Evolutionary conservation across 2,888 invertebrate species (phyloP).

Genomic region (Zaprionus obscuricornis): DNA sequence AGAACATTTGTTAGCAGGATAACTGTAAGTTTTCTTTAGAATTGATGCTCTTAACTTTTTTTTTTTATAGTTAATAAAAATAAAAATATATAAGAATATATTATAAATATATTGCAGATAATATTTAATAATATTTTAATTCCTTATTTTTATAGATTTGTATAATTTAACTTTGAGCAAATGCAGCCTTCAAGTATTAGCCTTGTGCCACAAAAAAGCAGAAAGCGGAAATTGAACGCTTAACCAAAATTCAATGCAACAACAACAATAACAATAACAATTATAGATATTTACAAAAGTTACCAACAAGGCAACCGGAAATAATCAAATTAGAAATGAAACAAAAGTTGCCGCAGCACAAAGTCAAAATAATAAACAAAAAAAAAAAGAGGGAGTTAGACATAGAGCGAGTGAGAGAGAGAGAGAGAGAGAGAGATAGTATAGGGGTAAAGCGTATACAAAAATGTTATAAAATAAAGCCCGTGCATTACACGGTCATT

Average conservation of each 20-base stretch:
- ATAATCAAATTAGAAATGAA: conserved; percentile 60
- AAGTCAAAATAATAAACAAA: conserved; percentile 32
- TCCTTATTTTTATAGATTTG: too few relatives aligned
- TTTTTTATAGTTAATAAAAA: too few relatives aligned
- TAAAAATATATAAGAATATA: too few relatives aligned
- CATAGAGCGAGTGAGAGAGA: background rate
- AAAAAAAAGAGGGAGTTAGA: conserved; percentile 20
- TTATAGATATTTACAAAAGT: conserved; percentile 28
- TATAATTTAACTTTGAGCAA: too few relatives aligned
- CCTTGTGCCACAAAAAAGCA: background rate
- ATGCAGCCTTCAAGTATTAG: too few relatives aligned
- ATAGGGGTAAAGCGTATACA: conserved; percentile 13
- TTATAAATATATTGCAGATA: too few relatives aligned
- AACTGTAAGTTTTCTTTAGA: too few relatives aligned
- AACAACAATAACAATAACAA: conserved; percentile 9
- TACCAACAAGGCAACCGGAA: conserved; percentile 24
- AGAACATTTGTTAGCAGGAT: too few relatives aligned
- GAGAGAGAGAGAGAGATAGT: background rate
- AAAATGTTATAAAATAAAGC: conserved; percentile 20
- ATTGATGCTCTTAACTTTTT: too few relatives aligned
- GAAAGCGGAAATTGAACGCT: conserved; percentile 47
- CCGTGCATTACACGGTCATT: conserved; percentile 73
- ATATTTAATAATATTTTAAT: too few relatives aligned
- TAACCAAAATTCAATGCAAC: conserved; percentile 26
- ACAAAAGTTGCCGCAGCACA: conserved; percentile 9